Evolutionary conservation across 2,888 invertebrate species (phyloP), one percentile per base, ranked within the genome.

Genomic region (Macrophya alboannulata): DNA sequence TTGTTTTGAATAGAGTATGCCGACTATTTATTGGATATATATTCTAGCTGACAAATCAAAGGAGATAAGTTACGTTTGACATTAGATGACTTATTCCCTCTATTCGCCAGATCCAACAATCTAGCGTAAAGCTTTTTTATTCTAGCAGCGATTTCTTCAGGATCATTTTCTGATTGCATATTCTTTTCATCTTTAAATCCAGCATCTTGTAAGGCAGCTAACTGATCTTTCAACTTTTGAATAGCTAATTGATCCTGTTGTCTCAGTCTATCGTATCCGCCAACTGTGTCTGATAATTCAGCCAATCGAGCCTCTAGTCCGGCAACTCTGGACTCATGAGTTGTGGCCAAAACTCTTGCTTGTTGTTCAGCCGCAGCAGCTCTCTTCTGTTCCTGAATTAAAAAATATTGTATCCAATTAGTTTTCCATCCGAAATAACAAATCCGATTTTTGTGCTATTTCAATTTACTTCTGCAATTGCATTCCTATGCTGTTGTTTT

Each of bases 201-300:
- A 1, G 86, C 77, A 12, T 91, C 90, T 86, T 92, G 91, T 59
- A 93, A 79, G 79, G 84, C 86, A 15, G 87, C 86, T 59, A 93
- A 87, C 86, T 94, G 94, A 51, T 95, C 96, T 87, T 95, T 95
- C 86, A 97, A 91, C 92, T 95, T 96, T 87, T 96, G 95, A 89
- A 98, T 97, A 21, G 95, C 95, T 84, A 95, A 95, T 92, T 97
- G 96, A 93, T 98, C 98, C 86, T 95, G 95, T 83, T 96, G 95
- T 3, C 97, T 94, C 10, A 96, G 92, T 85, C 96, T 94, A 91
- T 98, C 97, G 90, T 97, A 97, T 86, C 95, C 95, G 0, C 97
- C 98, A 4, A 98, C 96, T 0, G 96, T 96, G 85, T 96, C 95
- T 0, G 97, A 97, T 45, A 98, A 93, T 90, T 98, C 98, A 0